Evolutionary conservation across 2,888 invertebrate genomes (phyloP), one percentile per base, ranked within the genome.

Genomic region (Aspidiotus destructor): DNA sequence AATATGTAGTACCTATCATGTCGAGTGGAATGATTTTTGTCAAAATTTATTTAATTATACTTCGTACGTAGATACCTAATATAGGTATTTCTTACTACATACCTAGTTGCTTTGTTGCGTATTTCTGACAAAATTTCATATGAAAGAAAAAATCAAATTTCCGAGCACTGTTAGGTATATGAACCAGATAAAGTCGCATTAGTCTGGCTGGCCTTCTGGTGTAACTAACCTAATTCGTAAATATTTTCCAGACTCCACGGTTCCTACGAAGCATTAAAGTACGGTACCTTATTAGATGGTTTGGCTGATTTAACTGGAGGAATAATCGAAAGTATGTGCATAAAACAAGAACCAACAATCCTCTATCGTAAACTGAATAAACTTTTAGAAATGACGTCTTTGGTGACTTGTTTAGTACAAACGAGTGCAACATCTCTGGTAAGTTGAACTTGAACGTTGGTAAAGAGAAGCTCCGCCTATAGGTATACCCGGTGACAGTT

Each of bases 251-350:
- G 92, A 79, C 79, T 94, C 68, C 93, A 93, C 76, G 93, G 93
- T 7, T 93, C 93, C 0, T 94, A 94, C 78, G 93, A 94, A 78
- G 93, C 93, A 0, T 80, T 94, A 1, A 93, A 93, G 76, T 94
- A 94, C 75, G 92, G 92, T n/a, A 90, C 89, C 58, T 80, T 90
- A 11, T 79, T 92, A 70, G 92, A 93, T 76, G 93, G 92, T 0
- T 79, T 94, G 64, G 89, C 91, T 0, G 92, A 93, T 78, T 81
- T 94, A 42, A 89, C 92, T 0, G 93, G 93, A 0, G 93, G 93
- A 7, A 88, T 93, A 69, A 90, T 92, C 0, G 92, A 93, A 77
- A 87, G 86, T 71, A 83, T 92, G 72, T 82, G 83, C n/a, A 81
- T 88, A 52, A 80, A 85, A 13, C 85, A 87, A 71, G 85, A 89